A percentile compares a stretch with the other conserved stretches of the same genome.
Evolutionary conservation across 64 coral and sea anemone genomes (phyloP).

Genomic region (Montipora capricornis): DNA sequence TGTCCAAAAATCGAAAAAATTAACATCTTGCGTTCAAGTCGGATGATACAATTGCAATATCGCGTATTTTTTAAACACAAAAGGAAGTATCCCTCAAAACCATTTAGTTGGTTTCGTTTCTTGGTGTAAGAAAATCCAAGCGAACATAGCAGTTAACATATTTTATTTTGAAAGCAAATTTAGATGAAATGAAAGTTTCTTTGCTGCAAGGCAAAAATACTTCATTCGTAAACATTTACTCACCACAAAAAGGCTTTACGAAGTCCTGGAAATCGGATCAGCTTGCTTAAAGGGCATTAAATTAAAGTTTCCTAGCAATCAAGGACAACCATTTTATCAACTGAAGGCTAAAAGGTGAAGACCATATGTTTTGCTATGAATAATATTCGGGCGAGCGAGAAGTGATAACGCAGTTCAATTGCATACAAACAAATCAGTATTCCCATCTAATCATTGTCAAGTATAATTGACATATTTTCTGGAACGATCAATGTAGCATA

Average conservation of each 20-base stretch:
- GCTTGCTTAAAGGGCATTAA: neutral
- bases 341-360: neutral
- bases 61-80: too few species aligned
- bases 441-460: neutral
- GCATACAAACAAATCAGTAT: slow-evolving; percentile 13
- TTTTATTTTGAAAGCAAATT: neutral
- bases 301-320: too few species aligned
- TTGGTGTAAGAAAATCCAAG: neutral
- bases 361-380: slow-evolving; percentile 9
- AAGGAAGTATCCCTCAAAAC: neutral
- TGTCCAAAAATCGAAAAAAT: neutral
- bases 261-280: neutral
- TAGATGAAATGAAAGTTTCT: too few species aligned
- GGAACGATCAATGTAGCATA: neutral
- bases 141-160: neutral
- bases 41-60: too few species aligned
- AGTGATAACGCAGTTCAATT: neutral
- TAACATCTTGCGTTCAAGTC: neutral
- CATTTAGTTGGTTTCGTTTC: neutral
- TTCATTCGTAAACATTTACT: neutral
- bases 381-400: neutral
- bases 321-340: neutral
- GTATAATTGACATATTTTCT: slow-evolving; percentile 4
- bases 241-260: neutral
- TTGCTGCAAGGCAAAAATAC: too few species aligned